These are phyloP conservation scores for Tethya wilhelma DNA, from an alignment of 37 sponge, comb jelly and placozoan species.

Conservation along the genomic window DNA sequence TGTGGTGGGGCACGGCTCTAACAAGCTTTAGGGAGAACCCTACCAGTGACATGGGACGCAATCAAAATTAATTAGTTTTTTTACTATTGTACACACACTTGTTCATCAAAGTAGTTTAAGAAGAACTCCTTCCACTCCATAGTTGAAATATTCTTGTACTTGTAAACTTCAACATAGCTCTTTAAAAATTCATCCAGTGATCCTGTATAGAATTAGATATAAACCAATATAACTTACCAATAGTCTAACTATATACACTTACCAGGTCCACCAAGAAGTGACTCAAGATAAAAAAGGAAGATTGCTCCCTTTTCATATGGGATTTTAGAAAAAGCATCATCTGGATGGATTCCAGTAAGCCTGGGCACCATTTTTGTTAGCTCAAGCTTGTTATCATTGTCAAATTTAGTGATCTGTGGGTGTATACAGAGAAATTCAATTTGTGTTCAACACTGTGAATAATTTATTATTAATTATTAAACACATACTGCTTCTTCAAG, in stretches of 20 bases:
- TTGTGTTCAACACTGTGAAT: not conserved
- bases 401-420: not conserved
- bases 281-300: constrained; percentile 87
- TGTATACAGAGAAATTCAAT: not conserved
- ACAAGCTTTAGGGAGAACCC: too few species aligned
- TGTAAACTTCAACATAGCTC: constrained; percentile 63
- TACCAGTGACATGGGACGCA: too few species aligned
- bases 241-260: constrained; percentile 1
- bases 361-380: constrained; percentile 78
- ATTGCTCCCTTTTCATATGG: constrained; percentile 95
- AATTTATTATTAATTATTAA: not conserved
- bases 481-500: constrained; percentile 65
- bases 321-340: constrained; percentile 93
- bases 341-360: constrained; percentile 81
- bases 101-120: constrained; percentile 55
- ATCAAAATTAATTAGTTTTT: too few species aligned
- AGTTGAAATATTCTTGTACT: constrained; percentile 41
- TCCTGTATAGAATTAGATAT: constrained; percentile 14
- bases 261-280: constrained; percentile 87
- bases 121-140: constrained; percentile 70
- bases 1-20: too few species aligned
- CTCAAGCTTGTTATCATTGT: not conserved
- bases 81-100: too few species aligned
- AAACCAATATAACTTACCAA: too few species aligned
- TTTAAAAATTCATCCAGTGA: constrained; percentile 62